Percentiles rank a stretch among this genome's conserved stretches.
phyloP scores from a whole-genome alignment of 2,888 invertebrate genomes.

The Tethea ocularis region DNA sequence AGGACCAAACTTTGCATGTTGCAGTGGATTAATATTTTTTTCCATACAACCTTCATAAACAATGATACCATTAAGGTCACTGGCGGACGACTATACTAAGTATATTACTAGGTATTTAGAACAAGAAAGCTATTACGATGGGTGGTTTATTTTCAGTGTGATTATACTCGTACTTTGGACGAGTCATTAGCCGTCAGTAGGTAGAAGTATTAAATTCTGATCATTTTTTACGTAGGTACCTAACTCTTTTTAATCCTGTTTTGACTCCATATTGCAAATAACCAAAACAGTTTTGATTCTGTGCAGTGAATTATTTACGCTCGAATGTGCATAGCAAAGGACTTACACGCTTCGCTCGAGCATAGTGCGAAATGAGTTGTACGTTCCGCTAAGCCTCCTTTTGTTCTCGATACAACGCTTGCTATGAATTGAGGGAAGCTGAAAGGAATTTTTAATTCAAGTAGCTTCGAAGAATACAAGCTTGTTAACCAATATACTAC shows the following conservation, averaged over 20 bases:
- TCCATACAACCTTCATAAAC: too few relatives aligned
- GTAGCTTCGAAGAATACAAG: not conserved
- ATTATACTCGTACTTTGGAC: too few relatives aligned
- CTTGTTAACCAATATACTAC: not conserved
- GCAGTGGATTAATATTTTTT: too few relatives aligned
- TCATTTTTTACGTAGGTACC: not conserved
- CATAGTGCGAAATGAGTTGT: conserved; percentile 11
- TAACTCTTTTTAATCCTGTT: not conserved
- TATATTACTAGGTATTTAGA: too few relatives aligned
- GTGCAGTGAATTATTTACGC: conserved; percentile 9
- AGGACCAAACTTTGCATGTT: too few relatives aligned
- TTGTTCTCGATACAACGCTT: conserved; percentile 10
- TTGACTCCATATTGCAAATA: not conserved
- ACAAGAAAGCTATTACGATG: too few relatives aligned
- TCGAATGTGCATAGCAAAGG: conserved; percentile 8
- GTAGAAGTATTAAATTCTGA: not conserved
- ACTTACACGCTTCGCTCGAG: conserved; percentile 6
- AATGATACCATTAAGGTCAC: too few relatives aligned
- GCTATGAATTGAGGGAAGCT: not conserved
- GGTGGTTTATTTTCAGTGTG: too few relatives aligned
- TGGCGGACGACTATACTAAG: too few relatives aligned
- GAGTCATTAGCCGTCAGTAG: too few relatives aligned
- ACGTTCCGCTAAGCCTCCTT: conserved; percentile 6
- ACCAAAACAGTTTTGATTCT: not conserved
- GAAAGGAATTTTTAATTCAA: not conserved